phyloP scores from a whole-genome alignment of 2,797 vertebrate genomes.

The Spea hammondii region DNA sequence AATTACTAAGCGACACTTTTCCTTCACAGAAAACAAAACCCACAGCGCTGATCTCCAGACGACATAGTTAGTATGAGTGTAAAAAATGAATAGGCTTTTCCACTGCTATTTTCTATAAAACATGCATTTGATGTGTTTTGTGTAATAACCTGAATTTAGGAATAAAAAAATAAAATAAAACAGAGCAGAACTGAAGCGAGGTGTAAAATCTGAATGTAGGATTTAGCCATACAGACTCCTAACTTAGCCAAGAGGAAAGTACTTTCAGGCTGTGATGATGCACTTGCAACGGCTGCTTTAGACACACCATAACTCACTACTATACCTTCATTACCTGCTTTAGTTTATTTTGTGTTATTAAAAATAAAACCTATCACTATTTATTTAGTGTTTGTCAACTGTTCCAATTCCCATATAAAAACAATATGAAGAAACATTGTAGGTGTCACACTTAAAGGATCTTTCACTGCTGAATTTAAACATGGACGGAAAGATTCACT shows the following conservation, averaged over 20 bases:
- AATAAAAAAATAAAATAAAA: conserved; percentile 70
- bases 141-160: conserved; percentile 62
- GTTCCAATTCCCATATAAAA: conserved; percentile 18
- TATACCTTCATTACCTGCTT: conserved; percentile 71
- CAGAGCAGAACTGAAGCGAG: conserved; percentile 79
- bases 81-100: conserved; percentile 76
- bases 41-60: no score
- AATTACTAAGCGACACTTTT: no score
- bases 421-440: no score
- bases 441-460: no score
- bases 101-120: conserved; percentile 65
- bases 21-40: no score
- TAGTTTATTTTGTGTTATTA: conserved; percentile 57
- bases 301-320: conserved; percentile 73
- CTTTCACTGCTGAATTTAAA: no score
- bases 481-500: no score
- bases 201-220: conserved; percentile 74
- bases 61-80: conserved; percentile 5
- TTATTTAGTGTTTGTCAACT: conserved; percentile 68
- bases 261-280: conserved; percentile 68
- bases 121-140: conserved; percentile 72
- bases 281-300: conserved; percentile 70
- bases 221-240: conserved; percentile 69
- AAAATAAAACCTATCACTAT: neutral
- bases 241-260: conserved; percentile 77